Conservation (phyloP, 2,113 vertebrate species). For the Pungitius pungitius region DNA sequence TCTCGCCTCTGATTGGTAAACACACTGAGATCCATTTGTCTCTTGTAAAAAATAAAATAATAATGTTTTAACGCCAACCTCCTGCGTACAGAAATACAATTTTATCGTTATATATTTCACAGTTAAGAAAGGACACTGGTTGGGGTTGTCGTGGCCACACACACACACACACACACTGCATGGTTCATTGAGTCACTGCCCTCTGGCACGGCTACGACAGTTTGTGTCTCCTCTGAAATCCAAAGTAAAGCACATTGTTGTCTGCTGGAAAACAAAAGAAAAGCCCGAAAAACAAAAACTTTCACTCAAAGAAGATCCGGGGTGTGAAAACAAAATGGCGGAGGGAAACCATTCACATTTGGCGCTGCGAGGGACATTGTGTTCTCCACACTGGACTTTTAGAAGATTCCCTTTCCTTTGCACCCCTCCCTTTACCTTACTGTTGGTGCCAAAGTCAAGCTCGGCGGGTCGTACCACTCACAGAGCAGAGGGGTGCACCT, state of each 20-base stretch:
- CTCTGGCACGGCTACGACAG: conserved; percentile 55
- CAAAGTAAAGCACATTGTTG: conserved; percentile 62
- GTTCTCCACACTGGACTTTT: conserved; percentile 31
- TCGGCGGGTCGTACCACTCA: conserved; percentile 42
- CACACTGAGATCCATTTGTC: conserved; percentile 47
- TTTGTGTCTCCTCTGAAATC: conserved; percentile 58
- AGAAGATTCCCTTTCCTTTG: conserved; percentile 40
- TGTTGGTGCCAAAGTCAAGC: conserved; percentile 52
- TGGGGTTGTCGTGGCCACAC: conserved; percentile 66
- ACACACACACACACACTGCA: conserved; percentile 43
- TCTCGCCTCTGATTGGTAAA: conserved; percentile 61
- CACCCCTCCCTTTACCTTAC: conserved; percentile 45
- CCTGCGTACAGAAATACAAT: conserved; percentile 48
- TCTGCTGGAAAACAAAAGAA: conserved; percentile 61
- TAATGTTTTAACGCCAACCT: conserved; percentile 36
- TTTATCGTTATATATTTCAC: conserved; percentile 65
- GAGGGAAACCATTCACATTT: conserved; percentile 66
- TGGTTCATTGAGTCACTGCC: conserved; percentile 53
- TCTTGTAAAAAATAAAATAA: conserved; percentile 61
- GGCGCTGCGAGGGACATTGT: conserved; percentile 59
- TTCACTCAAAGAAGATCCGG: conserved; percentile 59
- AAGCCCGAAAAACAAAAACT: conserved; percentile 53
- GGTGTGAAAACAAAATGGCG: conserved; percentile 48
- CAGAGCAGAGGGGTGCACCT: conserved; percentile 37
- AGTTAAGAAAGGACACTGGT: conserved; percentile 69